These are phyloP conservation scores for Hippoglossus hippoglossus DNA, from an alignment of 2,797 vertebrate species.

Conservation along the genomic window DNA sequence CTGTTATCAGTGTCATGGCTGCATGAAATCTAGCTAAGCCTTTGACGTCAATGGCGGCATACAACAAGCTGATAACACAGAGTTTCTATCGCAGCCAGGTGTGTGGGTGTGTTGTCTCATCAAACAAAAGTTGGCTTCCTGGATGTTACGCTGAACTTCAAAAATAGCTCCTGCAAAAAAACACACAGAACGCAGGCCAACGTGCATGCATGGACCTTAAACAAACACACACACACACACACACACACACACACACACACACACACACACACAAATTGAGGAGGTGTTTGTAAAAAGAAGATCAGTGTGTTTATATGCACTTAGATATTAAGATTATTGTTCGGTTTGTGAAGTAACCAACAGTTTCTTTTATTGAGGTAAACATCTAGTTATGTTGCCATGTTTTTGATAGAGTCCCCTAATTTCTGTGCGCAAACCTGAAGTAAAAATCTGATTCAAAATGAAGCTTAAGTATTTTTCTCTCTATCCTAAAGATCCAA, in stretches of 20 bases:
- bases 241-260: not conserved
- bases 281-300: not conserved
- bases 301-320: not conserved
- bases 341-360: not conserved
- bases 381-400: no score
- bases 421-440: no score
- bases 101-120: conserved; percentile 72
- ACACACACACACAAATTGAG: not conserved
- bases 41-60: conserved; percentile 73
- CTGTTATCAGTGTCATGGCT: conserved; percentile 72
- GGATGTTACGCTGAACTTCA: conserved; percentile 63
- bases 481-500: no score
- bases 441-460: no score
- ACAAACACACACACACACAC: not conserved
- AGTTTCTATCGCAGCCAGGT: conserved; percentile 65
- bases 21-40: conserved; percentile 58
- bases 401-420: no score
- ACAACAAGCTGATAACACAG: conserved; percentile 68
- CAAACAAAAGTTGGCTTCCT: conserved; percentile 69
- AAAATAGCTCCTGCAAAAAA: conserved; percentile 69
- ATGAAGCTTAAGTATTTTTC: no score
- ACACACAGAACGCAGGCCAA: conserved; percentile 8
- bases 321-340: conserved; percentile 1
- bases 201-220: not conserved
- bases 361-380: not conserved